These are phyloP conservation scores for Macaria liturata DNA, from an alignment of 2,888 invertebrate species.

Conservation along the genomic window DNA sequence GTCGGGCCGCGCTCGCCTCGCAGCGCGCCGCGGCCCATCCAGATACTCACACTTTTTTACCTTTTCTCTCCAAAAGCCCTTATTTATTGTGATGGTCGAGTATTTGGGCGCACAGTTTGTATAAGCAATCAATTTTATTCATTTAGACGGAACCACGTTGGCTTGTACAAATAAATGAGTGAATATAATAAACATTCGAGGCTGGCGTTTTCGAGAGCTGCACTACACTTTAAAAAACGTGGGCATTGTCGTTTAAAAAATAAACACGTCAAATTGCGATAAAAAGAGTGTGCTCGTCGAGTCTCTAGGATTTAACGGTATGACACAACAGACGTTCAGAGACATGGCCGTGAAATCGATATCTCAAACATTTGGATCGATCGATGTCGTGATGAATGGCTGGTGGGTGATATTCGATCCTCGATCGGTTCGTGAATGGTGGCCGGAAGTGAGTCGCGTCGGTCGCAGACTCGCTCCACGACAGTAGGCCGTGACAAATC, in stretches of 20 bases:
- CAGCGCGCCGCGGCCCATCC: slow-evolving; percentile 51
- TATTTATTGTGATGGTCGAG: slow-evolving; percentile 81
- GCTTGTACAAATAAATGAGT: slow-evolving; percentile 76
- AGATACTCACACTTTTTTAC: slow-evolving; percentile 55
- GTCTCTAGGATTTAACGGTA: slow-evolving; percentile 36
- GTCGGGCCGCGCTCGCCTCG: slow-evolving; percentile 59
- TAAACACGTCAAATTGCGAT: slow-evolving; percentile 29
- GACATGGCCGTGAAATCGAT: slow-evolving; percentile 71
- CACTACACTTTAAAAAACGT: slow-evolving; percentile 9
- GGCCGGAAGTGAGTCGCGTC: slow-evolving; percentile 60
- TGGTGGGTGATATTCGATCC: slow-evolving; percentile 66
- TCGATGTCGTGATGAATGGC: slow-evolving; percentile 75
- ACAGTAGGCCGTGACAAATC: slow-evolving; percentile 72
- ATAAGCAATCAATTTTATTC: slow-evolving; percentile 84
- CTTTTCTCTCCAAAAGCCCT: slow-evolving; percentile 71
- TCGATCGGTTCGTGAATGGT: slow-evolving; percentile 73
- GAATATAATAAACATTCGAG: slow-evolving; percentile 42
- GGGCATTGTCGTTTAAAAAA: slow-evolving; percentile 22
- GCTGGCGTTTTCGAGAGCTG: slow-evolving; percentile 6
- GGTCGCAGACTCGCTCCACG: slow-evolving; percentile 40
- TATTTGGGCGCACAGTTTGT: slow-evolving; percentile 83
- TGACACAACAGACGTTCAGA: slow-evolving; percentile 48
- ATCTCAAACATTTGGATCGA: slow-evolving; percentile 68
- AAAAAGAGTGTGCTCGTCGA: slow-evolving; percentile 27
- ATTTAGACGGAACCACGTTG: slow-evolving; percentile 77